These are phyloP conservation scores for Leucoraja erinaceus DNA, from an alignment of 2,113 vertebrate species.

Conservation along the genomic window DNA sequence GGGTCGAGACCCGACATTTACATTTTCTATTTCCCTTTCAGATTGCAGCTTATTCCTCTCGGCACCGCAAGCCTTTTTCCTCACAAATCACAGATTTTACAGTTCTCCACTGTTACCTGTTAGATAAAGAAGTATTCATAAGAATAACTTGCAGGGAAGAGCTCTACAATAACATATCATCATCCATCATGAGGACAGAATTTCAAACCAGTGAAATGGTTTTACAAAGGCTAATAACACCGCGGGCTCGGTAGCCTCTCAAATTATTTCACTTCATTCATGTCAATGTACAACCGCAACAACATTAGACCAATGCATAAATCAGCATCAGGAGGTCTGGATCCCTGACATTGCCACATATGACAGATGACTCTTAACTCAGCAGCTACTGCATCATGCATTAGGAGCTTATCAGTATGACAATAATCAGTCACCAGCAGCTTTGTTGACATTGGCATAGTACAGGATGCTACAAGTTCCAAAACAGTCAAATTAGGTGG, in stretches of 20 bases:
- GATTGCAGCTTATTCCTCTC: neutral
- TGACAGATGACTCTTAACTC: neutral
- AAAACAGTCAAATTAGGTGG: neutral
- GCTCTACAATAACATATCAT: neutral
- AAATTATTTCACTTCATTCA: neutral
- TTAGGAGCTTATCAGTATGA: neutral
- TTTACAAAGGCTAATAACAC: neutral
- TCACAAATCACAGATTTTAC: neutral
- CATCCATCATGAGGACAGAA: neutral
- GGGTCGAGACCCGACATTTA: no score
- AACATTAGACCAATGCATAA: neutral
- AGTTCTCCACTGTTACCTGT: neutral
- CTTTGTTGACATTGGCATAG: neutral
- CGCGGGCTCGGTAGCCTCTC: neutral
- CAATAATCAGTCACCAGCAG: neutral
- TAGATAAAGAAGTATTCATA: neutral
- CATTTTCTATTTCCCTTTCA: neutral
- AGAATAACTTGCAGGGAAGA: neutral
- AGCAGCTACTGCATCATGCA: neutral
- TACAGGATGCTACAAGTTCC: neutral
- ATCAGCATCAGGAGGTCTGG: neutral
- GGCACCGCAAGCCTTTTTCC: neutral
- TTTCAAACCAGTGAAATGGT: neutral
- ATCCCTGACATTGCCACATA: neutral
- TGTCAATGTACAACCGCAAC: neutral